Percentiles rank a stretch among this genome's conserved stretches.
Conservation (phyloP, 2,888 invertebrate genomes). For the Atherix ibis region DNA sequence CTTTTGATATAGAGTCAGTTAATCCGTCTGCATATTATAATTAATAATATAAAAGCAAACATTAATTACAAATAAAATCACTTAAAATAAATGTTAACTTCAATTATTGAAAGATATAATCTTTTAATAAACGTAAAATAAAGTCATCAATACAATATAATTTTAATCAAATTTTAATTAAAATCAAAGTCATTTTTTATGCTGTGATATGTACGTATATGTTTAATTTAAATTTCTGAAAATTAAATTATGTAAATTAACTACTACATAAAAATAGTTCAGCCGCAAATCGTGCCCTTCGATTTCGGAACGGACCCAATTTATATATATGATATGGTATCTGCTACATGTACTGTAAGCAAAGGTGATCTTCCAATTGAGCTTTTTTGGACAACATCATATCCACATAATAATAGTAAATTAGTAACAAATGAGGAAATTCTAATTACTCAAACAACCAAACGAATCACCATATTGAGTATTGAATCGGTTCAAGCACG, state of each 20-base stretch:
- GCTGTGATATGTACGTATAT: too few species aligned
- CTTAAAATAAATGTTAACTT: too few species aligned
- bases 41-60: neutral
- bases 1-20: constrained; percentile 5
- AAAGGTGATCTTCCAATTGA: constrained; percentile 69
- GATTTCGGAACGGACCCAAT: constrained; percentile 59
- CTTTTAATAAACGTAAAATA: too few species aligned
- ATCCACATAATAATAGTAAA: constrained; percentile 39
- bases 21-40: constrained; percentile 9
- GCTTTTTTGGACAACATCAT: constrained; percentile 44
- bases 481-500: constrained; percentile 51
- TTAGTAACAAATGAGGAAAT: constrained; percentile 42
- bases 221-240: too few species aligned
- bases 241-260: too few species aligned
- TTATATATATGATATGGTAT: constrained; percentile 61
- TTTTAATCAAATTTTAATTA: too few species aligned
- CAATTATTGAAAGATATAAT: too few species aligned
- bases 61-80: too few species aligned
- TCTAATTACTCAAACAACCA: constrained; percentile 42
- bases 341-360: constrained; percentile 52
- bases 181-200: too few species aligned
- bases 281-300: constrained; percentile 64
- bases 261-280: constrained; percentile 36
- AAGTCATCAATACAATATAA: too few species aligned
- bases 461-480: constrained; percentile 48